Evolutionary conservation across 2,888 invertebrate species (phyloP).

Genomic region (Tetranychus truncatus): DNA sequence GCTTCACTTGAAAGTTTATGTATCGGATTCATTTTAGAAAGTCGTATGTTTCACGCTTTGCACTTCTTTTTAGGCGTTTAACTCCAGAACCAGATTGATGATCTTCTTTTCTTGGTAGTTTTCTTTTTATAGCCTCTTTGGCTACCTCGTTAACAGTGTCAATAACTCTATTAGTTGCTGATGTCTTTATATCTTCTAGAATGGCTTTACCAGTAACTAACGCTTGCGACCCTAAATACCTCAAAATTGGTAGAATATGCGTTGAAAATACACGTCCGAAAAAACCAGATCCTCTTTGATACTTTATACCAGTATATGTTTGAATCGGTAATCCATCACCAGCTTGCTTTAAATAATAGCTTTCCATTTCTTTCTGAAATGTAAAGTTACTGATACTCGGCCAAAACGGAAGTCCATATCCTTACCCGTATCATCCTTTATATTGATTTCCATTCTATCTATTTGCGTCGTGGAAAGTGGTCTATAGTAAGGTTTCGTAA

Average conservation of each 20-base stretch:
- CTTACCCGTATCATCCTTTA: too few relatives aligned
- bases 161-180: too few relatives aligned
- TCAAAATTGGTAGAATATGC: background rate
- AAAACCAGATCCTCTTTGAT: constrained; percentile 15
- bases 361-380: background rate
- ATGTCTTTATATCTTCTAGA: background rate
- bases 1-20: background rate
- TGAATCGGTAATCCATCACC: background rate
- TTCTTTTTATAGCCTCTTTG: too few relatives aligned
- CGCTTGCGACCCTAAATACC: background rate
- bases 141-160: too few relatives aligned
- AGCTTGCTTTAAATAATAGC: constrained; percentile 12
- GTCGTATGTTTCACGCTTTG: background rate
- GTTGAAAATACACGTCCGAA: background rate
- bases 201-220: background rate
- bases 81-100: background rate
- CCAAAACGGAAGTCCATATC: too few relatives aligned
- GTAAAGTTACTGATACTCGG: too few relatives aligned
- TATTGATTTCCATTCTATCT: too few relatives aligned
- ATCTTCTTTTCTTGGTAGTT: too few relatives aligned
- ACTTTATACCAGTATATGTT: constrained; percentile 6
- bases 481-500: background rate
- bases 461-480: background rate
- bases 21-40: background rate
- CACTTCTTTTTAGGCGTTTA: background rate